These are phyloP conservation scores for Sphyrna mokarran DNA, from an alignment of 2,113 vertebrate genomes.

Conservation along the genomic window DNA sequence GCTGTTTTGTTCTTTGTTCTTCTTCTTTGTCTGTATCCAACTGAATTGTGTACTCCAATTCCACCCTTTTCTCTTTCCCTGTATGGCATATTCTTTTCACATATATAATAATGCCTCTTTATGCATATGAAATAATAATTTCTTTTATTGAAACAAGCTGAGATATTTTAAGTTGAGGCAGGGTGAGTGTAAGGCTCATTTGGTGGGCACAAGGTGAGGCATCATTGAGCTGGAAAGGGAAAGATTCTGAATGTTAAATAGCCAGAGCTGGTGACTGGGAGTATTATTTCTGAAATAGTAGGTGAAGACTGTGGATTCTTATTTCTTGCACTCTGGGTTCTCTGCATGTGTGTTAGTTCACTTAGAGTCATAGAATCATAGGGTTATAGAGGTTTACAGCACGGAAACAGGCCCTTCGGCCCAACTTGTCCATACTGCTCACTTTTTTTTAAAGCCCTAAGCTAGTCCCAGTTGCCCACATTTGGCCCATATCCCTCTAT, in stretches of 20 bases:
- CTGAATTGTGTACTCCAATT: not conserved
- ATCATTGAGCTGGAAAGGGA: not conserved
- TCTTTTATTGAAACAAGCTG: not conserved
- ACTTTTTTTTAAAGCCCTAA: too few species aligned
- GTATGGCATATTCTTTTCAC: not conserved
- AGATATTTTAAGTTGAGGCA: not conserved
- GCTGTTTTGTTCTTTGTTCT: too few species aligned
- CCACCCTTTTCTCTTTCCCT: not conserved
- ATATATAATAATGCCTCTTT: not conserved
- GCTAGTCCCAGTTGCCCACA: too few species aligned
- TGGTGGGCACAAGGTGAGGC: not conserved
- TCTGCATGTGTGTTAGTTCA: not conserved
- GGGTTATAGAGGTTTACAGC: too few species aligned
- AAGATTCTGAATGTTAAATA: not conserved
- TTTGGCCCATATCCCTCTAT: too few species aligned
- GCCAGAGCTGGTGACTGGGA: not conserved
- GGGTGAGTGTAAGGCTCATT: too few species aligned
- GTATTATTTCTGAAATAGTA: not conserved
- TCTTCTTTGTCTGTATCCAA: not conserved
- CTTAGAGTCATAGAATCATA: too few species aligned
- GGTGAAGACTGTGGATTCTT: not conserved
- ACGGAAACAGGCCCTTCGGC: too few species aligned
- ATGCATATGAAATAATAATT: not conserved
- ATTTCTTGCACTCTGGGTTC: not conserved
- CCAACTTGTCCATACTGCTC: too few species aligned